Conservation (phyloP, 1,140 invertebrate species). For the Laupala kohalensis region DNA sequence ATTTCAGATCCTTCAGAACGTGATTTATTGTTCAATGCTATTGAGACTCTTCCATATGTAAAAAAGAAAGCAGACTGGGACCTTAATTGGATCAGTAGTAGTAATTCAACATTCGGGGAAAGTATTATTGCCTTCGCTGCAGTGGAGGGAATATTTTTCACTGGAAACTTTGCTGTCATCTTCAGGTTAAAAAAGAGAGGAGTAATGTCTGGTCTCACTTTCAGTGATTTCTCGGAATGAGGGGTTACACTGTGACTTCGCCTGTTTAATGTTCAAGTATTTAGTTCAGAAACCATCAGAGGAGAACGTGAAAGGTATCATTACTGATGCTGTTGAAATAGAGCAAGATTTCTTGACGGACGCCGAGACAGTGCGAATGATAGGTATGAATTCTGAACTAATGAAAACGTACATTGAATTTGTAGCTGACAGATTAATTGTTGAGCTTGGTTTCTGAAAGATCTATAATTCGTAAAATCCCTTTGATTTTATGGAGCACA, state of each 20-base stretch:
- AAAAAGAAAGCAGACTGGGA: conserved; percentile 98
- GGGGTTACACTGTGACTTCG: conserved; percentile 98
- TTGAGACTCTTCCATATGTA: conserved; percentile 93
- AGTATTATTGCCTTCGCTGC: conserved; percentile 94
- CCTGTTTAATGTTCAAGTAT: conserved; percentile 93
- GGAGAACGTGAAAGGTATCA: conserved; percentile 67
- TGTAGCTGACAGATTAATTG: conserved; percentile 87
- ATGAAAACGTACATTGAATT: conserved; percentile 99
- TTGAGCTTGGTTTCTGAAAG: conserved; percentile 80
- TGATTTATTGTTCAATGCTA: conserved; percentile 89
- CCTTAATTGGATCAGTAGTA: conserved; percentile 80
- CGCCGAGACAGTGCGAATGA: conserved; percentile 81
- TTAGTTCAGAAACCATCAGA: conserved; percentile 80
- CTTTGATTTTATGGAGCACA: conserved; percentile 99
- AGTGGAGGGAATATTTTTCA: conserved; percentile 98
- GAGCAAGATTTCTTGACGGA: conserved; percentile 98
- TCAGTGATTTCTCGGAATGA: conserved; percentile 97
- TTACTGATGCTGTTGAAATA: conserved; percentile 85
- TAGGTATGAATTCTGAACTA: conserved; percentile 94
- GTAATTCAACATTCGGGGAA: conserved; percentile 80
- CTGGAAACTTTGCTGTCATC: conserved; percentile 97
- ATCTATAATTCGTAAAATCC: conserved; percentile 90
- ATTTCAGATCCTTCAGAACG: conserved; percentile 76
- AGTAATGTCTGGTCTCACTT: conserved; percentile 96
- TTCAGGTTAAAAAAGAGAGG: conserved; percentile 99